Evolutionary conservation across 2,888 invertebrate genomes (phyloP).

Genomic region (Athalia cordata): DNA sequence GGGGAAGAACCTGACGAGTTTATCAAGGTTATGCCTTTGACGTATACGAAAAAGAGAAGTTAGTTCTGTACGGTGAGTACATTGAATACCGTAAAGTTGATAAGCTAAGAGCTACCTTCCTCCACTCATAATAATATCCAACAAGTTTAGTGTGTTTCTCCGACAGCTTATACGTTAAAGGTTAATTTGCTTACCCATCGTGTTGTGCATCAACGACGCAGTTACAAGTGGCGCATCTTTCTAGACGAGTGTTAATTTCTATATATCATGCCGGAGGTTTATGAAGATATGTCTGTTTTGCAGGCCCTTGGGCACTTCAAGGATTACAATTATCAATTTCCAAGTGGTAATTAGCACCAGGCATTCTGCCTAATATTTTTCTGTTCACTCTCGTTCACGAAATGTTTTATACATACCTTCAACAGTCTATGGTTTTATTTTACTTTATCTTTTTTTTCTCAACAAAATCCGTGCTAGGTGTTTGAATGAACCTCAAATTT

Average conservation of each 20-base stretch:
- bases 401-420: constrained; percentile 19
- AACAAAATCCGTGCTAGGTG: neutral
- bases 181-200: neutral
- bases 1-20: constrained; percentile 58
- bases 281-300: constrained; percentile 52
- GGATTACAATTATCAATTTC: constrained; percentile 49
- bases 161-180: neutral
- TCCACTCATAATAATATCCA: neutral
- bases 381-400: constrained; percentile 3
- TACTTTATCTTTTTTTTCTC: neutral
- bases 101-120: neutral
- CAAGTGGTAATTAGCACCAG: constrained; percentile 55
- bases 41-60: constrained; percentile 36
- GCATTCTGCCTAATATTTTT: constrained; percentile 33
- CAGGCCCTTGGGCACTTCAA: constrained; percentile 48
- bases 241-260: neutral
- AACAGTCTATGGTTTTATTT: neutral
- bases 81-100: constrained; percentile 22
- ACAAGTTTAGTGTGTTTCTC: neutral
- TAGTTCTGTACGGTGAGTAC: constrained; percentile 40
- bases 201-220: constrained; percentile 24
- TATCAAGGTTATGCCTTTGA: constrained; percentile 56
- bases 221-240: neutral
- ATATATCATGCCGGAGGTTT: constrained; percentile 57
- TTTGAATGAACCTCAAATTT: no score